phyloP scores from a whole-genome alignment of 2,113 vertebrate genomes.

The Oreochromis spilurus region DNA sequence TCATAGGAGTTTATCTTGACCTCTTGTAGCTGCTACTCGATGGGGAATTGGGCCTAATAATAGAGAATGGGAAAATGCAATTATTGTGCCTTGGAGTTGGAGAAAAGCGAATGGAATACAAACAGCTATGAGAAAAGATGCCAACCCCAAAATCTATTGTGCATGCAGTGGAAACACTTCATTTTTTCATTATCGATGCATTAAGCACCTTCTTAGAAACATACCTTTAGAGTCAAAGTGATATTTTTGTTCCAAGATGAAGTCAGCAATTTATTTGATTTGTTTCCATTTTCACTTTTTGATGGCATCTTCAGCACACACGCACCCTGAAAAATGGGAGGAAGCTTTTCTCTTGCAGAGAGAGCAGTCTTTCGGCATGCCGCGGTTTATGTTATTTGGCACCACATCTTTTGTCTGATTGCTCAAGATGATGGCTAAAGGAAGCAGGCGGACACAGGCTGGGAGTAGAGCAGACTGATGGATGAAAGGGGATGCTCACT shows the following conservation, averaged over 20 bases:
- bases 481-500: conserved; percentile 19
- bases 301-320: neutral
- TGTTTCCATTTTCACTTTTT: neutral
- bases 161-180: neutral
- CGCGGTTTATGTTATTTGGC: neutral
- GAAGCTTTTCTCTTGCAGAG: neutral
- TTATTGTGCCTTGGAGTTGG: neutral
- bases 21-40: neutral
- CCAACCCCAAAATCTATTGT: neutral
- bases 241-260: neutral
- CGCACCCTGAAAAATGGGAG: neutral
- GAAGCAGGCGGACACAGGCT: neutral
- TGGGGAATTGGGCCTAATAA: neutral
- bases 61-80: conserved; percentile 17
- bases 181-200: neutral
- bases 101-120: neutral
- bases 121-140: neutral
- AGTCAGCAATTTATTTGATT: neutral
- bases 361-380: neutral
- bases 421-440: neutral
- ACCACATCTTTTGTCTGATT: neutral
- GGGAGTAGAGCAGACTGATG: neutral
- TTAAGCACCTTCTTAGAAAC: neutral
- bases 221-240: neutral
- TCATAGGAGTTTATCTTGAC: conserved; percentile 25